These are phyloP conservation scores for Tromatobia lineatoria DNA, from an alignment of 2,888 invertebrate species.

Conservation along the genomic window DNA sequence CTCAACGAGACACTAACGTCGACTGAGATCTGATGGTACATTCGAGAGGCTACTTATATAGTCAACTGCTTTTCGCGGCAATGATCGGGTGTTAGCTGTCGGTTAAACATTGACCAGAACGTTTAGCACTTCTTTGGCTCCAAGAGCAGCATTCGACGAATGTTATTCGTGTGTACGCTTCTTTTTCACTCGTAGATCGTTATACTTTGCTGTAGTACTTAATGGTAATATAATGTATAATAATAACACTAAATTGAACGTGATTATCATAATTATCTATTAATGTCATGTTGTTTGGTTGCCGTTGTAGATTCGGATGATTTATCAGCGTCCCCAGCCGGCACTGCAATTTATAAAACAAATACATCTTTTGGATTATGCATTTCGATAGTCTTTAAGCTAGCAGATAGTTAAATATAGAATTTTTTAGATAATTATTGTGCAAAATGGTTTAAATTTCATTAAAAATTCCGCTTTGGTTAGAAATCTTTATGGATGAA, in stretches of 20 bases:
- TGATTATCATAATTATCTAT: constrained; percentile 12
- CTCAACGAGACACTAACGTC: constrained; percentile 10
- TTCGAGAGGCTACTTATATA: constrained; percentile 38
- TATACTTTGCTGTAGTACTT: not conserved
- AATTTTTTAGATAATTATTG: not conserved
- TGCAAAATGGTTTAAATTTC: not conserved
- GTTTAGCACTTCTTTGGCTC: constrained; percentile 51
- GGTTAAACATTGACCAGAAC: constrained; percentile 59
- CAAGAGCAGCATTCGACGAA: not conserved
- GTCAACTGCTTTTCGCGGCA: constrained; percentile 26
- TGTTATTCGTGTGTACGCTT: constrained; percentile 2
- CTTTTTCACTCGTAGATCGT: constrained; percentile 14
- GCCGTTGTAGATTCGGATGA: not conserved
- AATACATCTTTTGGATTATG: not conserved
- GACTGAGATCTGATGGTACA: constrained; percentile 25
- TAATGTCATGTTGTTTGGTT: constrained; percentile 8
- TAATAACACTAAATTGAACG: constrained; percentile 7
- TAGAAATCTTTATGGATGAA: not conserved
- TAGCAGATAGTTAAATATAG: not conserved
- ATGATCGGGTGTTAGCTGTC: constrained; percentile 26
- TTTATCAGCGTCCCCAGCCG: constrained; percentile 77
- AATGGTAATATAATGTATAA: not conserved
- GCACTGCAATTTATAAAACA: constrained; percentile 68
- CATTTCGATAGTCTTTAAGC: not conserved
- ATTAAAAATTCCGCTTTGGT: not conserved